A percentile compares a stretch with the other conserved stretches of the same genome.
phyloP scores from a whole-genome alignment of 2,113 vertebrate species.

The Eulacestoma nigropectus region DNA sequence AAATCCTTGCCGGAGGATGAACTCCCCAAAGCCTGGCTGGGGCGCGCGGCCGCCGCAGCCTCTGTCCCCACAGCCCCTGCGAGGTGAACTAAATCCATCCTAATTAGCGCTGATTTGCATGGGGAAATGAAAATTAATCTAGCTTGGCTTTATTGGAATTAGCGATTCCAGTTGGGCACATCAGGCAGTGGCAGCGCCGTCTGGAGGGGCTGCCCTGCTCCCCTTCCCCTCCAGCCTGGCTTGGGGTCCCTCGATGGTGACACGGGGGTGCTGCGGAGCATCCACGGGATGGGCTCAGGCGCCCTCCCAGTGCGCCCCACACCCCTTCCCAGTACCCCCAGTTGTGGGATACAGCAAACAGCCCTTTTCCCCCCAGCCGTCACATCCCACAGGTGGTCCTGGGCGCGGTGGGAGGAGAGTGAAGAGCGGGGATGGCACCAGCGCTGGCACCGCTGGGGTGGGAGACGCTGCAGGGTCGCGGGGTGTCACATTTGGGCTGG shows the following conservation, averaged over 20 bases:
- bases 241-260: neutral
- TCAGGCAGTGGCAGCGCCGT: neutral
- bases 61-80: slow-evolving; percentile 45
- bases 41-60: neutral
- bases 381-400: neutral
- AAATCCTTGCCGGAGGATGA: neutral
- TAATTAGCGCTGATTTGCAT: slow-evolving; percentile 67
- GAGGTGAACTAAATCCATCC: slow-evolving; percentile 68
- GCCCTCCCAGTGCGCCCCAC: neutral
- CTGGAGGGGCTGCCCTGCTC: neutral
- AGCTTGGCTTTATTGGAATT: slow-evolving; percentile 29
- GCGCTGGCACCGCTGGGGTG: neutral
- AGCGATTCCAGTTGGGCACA: slow-evolving; percentile 17
- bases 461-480: neutral
- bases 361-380: fast-evolving
- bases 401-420: fast-evolving
- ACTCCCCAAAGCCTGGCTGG: neutral
- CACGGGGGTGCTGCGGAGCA: neutral
- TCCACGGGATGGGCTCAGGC: neutral
- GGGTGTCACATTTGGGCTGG: neutral
- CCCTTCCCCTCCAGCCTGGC: too few relatives aligned
- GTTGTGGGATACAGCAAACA: fast-evolving
- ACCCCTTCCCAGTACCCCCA: neutral
- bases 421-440: neutral
- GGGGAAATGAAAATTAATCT: slow-evolving; percentile 63